Percentiles rank a stretch among this genome's conserved stretches.
These are phyloP conservation scores for Syngnathus typhle DNA, from an alignment of 2,113 vertebrate species.

Conservation along the genomic window DNA sequence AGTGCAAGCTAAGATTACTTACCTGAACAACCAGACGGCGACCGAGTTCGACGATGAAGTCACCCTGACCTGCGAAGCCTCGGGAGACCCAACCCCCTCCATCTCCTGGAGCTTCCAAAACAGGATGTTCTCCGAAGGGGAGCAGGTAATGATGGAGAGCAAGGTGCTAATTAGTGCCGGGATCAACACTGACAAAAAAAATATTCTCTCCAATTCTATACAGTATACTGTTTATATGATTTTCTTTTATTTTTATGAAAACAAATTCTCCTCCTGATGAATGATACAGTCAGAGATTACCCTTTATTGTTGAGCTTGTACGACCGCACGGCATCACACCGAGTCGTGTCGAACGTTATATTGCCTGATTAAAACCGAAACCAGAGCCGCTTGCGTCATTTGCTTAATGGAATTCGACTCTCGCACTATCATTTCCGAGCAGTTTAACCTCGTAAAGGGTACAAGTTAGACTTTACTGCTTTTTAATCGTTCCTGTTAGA, in stretches of 20 bases:
- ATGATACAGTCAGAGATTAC: background rate
- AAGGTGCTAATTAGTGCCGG: background rate
- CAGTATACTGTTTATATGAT: no score
- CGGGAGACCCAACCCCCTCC: slow-evolving; percentile 89
- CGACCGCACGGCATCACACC: background rate
- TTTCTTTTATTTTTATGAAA: no score
- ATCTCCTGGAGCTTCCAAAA: slow-evolving; percentile 91
- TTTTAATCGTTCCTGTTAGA: background rate
- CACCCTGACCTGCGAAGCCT: slow-evolving; percentile 90
- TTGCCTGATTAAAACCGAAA: background rate
- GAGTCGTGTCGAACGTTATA: background rate
- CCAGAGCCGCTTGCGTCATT: background rate
- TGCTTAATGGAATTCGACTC: background rate
- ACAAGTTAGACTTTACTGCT: background rate
- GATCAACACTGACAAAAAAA: no score
- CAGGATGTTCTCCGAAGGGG: slow-evolving; percentile 83
- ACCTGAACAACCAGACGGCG: slow-evolving; percentile 88
- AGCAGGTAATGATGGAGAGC: slow-evolving; percentile 78
- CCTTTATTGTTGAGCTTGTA: background rate
- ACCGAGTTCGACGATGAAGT: slow-evolving; percentile 90
- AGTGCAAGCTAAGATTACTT: slow-evolving; percentile 89
- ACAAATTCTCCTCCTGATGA: background rate
- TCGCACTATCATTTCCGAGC: background rate
- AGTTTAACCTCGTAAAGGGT: background rate
- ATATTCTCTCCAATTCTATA: no score